Evolutionary conservation across 2,797 vertebrate species (phyloP), one percentile per base, ranked within the genome.

Genomic region (Bovichtus variegatus): DNA sequence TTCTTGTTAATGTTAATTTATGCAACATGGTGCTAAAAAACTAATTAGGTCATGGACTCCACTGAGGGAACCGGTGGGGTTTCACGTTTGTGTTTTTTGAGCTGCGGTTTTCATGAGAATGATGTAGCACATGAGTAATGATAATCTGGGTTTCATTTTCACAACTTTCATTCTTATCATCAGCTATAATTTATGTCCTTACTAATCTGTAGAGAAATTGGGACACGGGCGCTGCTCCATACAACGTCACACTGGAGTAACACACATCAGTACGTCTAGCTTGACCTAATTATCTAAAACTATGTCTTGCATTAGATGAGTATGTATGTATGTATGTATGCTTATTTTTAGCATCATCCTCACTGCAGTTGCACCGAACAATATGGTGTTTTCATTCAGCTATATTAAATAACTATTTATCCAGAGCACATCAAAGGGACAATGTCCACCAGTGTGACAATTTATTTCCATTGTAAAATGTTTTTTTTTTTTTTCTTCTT

Each of bases 41-140:
- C 49, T 57, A 53, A 71, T 71, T 9, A 49, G 76, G 76, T 71
- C 67, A 73, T 40, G 5, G 8, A 62, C 8, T 64, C 65, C 57
- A 47, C 55, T 29, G 66, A 74, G 49, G 34, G 47, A 78, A 71
- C 36, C 47, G 62, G 44, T 9, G 4, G 7, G 3, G 47, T 43
- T 53, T 23, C 5, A 38, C 9, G 47, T 60, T 50, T 71, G 25
- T 46, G 59, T 58, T 71, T 29, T 61, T 47, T 36, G 36, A 71
- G 40, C 43, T 61, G 23, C 21, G 55, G 15, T 59, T 71, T 58
- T 61, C 9, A 29, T 59, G 15, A 58, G 27, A n/a, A 57, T 29
- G n/a, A 57, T 29, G 29, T 13, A 25, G 75, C 13, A 36, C 36
- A 47, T 18, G 10, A 18, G 27, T 8, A 4, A 75, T 21, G 5